These are phyloP conservation scores for Drosophila orena DNA, from an alignment of 1,140 invertebrate species.

Conservation along the genomic window DNA sequence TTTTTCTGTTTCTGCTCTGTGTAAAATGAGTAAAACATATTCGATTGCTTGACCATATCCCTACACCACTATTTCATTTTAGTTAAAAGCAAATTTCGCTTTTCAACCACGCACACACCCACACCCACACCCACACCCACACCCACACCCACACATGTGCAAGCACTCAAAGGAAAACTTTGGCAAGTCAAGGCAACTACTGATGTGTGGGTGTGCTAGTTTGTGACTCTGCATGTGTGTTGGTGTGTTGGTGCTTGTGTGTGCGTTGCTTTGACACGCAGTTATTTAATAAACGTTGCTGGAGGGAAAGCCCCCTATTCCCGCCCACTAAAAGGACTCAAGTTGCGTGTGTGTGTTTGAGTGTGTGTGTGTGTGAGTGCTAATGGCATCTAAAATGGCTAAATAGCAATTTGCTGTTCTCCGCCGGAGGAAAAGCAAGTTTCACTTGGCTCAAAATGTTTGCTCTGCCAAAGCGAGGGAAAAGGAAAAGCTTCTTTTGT, in stretches of 20 bases:
- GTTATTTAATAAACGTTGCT: constrained; percentile 78
- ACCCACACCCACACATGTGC: constrained; percentile 11
- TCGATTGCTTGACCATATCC: neutral
- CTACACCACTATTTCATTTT: constrained; percentile 6
- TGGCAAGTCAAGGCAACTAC: constrained; percentile 49
- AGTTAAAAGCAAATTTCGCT: constrained; percentile 66
- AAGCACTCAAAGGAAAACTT: constrained; percentile 46
- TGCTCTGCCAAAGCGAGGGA: constrained; percentile 40
- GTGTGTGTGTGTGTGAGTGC: constrained; percentile 43
- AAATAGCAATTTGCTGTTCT: constrained; percentile 81
- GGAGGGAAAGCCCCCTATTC: constrained; percentile 18
- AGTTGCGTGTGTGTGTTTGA: constrained; percentile 20
- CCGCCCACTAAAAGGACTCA: constrained; percentile 16
- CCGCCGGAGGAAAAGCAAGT: constrained; percentile 48
- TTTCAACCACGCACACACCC: constrained; percentile 40
- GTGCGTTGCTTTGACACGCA: constrained; percentile 69
- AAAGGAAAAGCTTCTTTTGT: constrained; percentile 35
- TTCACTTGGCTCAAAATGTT: constrained; percentile 50
- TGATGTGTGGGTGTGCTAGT: constrained; percentile 29
- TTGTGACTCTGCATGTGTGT: constrained; percentile 21
- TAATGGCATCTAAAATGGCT: constrained; percentile 82
- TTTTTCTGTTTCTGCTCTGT: neutral
- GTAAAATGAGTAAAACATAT: neutral
- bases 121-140: constrained; percentile 10
- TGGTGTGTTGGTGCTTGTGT: constrained; percentile 29